Evolutionary conservation across 2,888 invertebrate genomes (phyloP).

Genomic region (Morpho achilles): DNA sequence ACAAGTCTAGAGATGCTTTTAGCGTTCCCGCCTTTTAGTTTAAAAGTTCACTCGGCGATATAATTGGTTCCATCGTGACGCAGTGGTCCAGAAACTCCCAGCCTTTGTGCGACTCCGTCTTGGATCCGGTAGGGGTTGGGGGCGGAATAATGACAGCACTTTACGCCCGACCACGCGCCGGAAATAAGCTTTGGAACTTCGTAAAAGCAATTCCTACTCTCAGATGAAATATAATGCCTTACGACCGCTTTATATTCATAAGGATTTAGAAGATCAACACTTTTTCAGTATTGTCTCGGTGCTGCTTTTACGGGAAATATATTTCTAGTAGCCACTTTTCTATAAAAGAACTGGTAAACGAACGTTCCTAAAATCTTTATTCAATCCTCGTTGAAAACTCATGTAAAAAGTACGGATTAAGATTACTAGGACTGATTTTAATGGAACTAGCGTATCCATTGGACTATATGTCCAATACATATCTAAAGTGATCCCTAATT

Average conservation of each 20-base stretch:
- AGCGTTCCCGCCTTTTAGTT: conserved; percentile 18
- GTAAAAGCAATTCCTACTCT: conserved; percentile 75
- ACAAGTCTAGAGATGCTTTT: conserved; percentile 18
- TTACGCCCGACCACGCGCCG: conserved; percentile 69
- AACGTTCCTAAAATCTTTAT: neutral
- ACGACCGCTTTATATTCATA: conserved; percentile 74
- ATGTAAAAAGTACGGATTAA: too few species aligned
- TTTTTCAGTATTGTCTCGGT: conserved; percentile 38
- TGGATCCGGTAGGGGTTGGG: conserved; percentile 41
- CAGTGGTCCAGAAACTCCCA: conserved; percentile 61
- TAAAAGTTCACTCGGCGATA: conserved; percentile 24
- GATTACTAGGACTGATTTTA: too few species aligned
- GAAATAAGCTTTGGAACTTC: conserved; percentile 78
- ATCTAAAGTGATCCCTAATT: too few species aligned
- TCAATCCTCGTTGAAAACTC: too few species aligned
- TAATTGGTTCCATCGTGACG: conserved; percentile 60
- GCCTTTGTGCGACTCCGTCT: conserved; percentile 51
- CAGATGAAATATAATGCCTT: conserved; percentile 74
- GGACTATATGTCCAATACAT: too few species aligned
- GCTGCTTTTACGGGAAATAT: conserved; percentile 31
- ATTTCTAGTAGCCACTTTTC: neutral
- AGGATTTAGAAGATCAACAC: conserved; percentile 65
- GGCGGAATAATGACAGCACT: conserved; percentile 70
- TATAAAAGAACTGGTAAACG: too few species aligned
- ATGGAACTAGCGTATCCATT: neutral